phyloP scores from a whole-genome alignment of 2,797 vertebrate species.

The Aplochiton taeniatus region DNA sequence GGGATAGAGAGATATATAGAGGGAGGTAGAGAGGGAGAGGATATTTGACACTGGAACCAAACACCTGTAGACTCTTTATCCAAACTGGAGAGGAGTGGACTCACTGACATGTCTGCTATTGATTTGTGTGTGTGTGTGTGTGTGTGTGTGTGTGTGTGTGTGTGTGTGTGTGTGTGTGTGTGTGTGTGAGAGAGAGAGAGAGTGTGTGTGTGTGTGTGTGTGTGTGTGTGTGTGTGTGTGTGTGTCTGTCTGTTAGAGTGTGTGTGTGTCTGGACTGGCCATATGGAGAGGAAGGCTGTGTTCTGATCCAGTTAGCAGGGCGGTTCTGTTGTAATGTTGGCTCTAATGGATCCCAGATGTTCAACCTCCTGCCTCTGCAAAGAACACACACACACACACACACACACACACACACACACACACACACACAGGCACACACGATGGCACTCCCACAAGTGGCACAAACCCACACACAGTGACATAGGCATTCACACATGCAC shows the following conservation, averaged over 20 bases:
- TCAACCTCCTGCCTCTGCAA: neutral
- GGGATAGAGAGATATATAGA: neutral
- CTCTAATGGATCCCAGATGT: neutral
- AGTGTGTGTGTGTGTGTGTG: neutral
- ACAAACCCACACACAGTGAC: neutral
- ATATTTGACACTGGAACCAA: too few species aligned
- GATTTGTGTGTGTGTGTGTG: constrained; percentile 16
- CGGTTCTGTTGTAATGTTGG: too few species aligned
- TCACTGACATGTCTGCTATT: constrained; percentile 8
- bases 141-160: neutral
- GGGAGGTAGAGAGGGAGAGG: constrained; percentile 36
- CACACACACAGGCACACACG: constrained; percentile 9
- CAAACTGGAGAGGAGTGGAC: neutral
- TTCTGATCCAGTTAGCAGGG: too few species aligned
- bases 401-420: constrained; percentile 6
- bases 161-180: neutral
- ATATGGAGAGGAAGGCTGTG: too few species aligned
- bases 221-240: neutral
- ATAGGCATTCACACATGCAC: neutral
- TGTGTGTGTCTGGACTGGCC: neutral
- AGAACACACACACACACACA: constrained; percentile 36
- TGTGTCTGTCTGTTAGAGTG: neutral
- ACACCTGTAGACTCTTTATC: too few species aligned
- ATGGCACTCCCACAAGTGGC: neutral
- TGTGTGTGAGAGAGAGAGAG: too few species aligned